Base-by-base conservation (phyloP, 2,113 vertebrate species). In the Lycaon pictus region DNA sequence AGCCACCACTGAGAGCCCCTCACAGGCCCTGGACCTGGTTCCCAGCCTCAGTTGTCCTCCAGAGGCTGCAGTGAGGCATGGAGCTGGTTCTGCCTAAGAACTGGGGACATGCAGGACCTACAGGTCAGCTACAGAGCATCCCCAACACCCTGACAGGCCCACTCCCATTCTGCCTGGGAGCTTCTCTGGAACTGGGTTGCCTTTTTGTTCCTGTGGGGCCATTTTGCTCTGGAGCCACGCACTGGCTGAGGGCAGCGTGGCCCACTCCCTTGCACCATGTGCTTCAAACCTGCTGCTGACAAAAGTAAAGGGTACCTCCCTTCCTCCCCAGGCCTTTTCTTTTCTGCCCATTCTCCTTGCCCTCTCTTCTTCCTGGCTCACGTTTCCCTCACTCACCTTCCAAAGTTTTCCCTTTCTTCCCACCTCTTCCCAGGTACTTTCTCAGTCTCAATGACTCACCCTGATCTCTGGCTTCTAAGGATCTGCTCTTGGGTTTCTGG, bases 331-430 rank as follows among this genome's bases (percentile, higher is more conserved):
- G 12, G 25, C 48, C 89, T n/a, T 63, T 43, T 88, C 63, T 0
- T 0, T 55, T 74, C 27, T 53, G 11, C 55, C 0, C 3, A 6
- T 0, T 0, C 74, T 19, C 15, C 20, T 53, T 85, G 15, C 27
- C 22, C 37, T 67, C 22, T 88, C 10, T 53, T 19, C 56, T 94
- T 60, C 29, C 81, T 79, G 60, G 23, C 2, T 56, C 5, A 4
- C 8, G 19, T 19, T 12, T 76, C 32, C 95, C 87, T 32, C n/a
- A 43, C 77, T 83, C 53, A 37, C 1, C 86, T 90, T 97, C 88
- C 79, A 37, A 55, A 90, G 86, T 53, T 35, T 35, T 63, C 48
- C n/a, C 35, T 93, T 56, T 43, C 81, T 74, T 72, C 55, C 62
- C 17, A 93, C 88, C 71, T 93, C 58, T 81, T 37, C 22, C 13